Percentiles rank a stretch among this genome's conserved stretches.
Evolutionary conservation across 2,888 invertebrate genomes (phyloP).

Genomic region (Escarpia spicata): DNA sequence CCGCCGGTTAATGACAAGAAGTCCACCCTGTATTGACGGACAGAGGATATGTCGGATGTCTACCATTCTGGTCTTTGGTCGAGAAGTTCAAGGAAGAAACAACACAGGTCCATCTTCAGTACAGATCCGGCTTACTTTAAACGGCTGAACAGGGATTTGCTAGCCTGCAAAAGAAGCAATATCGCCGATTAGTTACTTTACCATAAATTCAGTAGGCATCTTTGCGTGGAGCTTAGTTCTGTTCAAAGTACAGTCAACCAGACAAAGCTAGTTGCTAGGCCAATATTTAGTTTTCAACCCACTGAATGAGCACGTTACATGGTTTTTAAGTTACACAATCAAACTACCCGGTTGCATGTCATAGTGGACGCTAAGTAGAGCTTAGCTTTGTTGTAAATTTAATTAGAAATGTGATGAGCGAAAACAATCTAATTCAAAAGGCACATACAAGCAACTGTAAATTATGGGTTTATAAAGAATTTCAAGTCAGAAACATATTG

Average conservation of each 20-base stretch:
- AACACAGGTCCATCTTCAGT: neutral
- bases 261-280: neutral
- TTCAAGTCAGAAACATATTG: too few species aligned
- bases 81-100: neutral
- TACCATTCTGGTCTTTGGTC: neutral
- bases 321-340: too few species aligned
- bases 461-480: too few species aligned
- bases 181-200: neutral
- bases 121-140: neutral
- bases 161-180: neutral
- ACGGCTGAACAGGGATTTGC: conserved; percentile 16
- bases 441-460: too few species aligned
- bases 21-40: neutral
- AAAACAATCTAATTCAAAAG: too few species aligned
- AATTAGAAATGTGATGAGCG: too few species aligned
- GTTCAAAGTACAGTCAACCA: neutral
- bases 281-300: too few species aligned
- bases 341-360: too few species aligned
- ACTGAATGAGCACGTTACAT: too few species aligned
- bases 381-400: too few species aligned
- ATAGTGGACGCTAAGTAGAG: too few species aligned
- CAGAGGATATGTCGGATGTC: conserved; percentile 5
- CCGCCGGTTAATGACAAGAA: neutral
- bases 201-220: neutral
- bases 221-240: neutral